A percentile compares a stretch with the other conserved stretches of the same genome.
Conservation (phyloP, 2,888 invertebrate genomes). For the Tridacna gigas region DNA sequence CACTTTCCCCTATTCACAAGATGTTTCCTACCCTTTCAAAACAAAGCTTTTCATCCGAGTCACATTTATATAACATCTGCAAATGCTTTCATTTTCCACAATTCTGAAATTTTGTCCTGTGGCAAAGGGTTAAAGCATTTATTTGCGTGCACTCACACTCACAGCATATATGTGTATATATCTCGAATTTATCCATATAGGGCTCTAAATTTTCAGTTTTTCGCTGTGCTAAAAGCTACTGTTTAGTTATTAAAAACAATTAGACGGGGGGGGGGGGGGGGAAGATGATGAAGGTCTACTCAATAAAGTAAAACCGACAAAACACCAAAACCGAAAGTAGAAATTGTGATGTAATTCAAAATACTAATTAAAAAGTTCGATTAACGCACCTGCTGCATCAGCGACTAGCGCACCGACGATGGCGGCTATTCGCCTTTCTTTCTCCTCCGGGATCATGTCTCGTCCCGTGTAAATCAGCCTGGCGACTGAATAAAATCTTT, state of each 20-base stretch:
- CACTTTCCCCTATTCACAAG: neutral
- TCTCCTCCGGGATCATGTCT: conserved; percentile 20
- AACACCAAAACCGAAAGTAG: neutral
- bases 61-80: neutral
- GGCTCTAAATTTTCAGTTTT: no score
- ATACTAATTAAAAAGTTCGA: neutral
- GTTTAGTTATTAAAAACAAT: no score
- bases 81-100: neutral
- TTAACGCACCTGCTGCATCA: conserved; percentile 66
- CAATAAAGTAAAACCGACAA: neutral
- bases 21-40: neutral
- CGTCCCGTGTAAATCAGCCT: neutral
- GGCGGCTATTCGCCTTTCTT: conserved; percentile 59
- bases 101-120: no score
- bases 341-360: neutral
- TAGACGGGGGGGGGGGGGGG: no score
- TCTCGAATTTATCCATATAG: no score
- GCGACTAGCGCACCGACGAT: conserved; percentile 70
- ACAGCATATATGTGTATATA: no score
- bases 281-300: neutral
- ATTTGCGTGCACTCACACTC: no score
- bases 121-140: no score
- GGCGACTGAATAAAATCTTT: no score
- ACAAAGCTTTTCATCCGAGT: no score
- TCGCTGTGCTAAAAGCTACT: no score